Conservation (phyloP, 2,113 vertebrate genomes). For the Tor tambroides region DNA sequence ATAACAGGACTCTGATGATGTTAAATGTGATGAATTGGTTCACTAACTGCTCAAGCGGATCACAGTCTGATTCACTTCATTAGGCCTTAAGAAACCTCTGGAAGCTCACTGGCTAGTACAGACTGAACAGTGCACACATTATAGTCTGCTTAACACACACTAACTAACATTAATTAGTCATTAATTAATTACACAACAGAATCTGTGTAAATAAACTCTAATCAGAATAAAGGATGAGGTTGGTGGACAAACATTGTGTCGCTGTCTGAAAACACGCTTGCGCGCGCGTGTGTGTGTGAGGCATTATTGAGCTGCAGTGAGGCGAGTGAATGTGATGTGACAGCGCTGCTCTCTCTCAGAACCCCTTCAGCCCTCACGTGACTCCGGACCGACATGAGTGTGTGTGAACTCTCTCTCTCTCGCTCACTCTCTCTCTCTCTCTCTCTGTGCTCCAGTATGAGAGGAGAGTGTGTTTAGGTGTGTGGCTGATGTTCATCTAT, state of each 20-base stretch:
- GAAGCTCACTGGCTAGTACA: not conserved
- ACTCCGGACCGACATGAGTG: not conserved
- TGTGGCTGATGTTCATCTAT: conserved; percentile 52
- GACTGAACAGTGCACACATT: not conserved
- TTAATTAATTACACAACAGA: not conserved
- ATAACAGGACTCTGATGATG: not conserved
- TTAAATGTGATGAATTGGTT: not conserved
- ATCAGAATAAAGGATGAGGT: not conserved
- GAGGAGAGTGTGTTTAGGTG: not conserved
- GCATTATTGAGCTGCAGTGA: not conserved
- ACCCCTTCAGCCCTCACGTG: not conserved
- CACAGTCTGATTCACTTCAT: not conserved
- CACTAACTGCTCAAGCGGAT: not conserved
- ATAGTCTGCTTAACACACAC: not conserved
- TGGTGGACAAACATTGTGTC: not conserved
- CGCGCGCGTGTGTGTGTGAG: too few relatives aligned
- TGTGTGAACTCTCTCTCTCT: conserved; percentile 51
- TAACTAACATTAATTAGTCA: too few relatives aligned
- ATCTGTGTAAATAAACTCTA: too few relatives aligned
- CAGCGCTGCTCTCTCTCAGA: conserved; percentile 57
- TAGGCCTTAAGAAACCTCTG: not conserved
- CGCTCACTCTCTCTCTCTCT: conserved; percentile 26
- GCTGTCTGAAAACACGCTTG: too few relatives aligned
- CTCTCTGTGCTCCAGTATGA: conserved; percentile 36
- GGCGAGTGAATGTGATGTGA: conserved; percentile 71